phyloP scores from a whole-genome alignment of 2,113 vertebrate genomes.

The Cynocephalus volans region DNA sequence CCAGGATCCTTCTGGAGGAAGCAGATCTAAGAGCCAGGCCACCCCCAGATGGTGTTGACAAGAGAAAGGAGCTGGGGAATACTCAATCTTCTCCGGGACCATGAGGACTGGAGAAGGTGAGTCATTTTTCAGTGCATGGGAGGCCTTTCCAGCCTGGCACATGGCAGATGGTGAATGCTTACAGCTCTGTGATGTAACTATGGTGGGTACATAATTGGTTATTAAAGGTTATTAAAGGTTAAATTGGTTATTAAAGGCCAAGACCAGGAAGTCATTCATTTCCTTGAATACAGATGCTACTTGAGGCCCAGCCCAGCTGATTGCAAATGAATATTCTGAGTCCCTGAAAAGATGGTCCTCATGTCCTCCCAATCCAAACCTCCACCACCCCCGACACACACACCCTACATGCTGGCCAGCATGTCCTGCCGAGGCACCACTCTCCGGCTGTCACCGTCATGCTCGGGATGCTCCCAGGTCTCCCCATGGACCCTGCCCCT shows the following conservation, averaged over 20 bases:
- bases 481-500: background rate
- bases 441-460: background rate
- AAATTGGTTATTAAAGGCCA: background rate
- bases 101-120: accelerated
- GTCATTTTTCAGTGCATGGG: background rate
- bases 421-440: background rate
- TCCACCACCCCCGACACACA: too few relatives aligned
- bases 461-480: background rate
- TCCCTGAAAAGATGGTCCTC: background rate
- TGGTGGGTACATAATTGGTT: too few relatives aligned
- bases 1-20: background rate
- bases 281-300: background rate
- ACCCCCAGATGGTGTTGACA: background rate
- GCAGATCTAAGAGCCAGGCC: background rate
- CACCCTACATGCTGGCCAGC: background rate
- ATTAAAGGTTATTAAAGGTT: too few relatives aligned
- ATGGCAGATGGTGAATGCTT: background rate
- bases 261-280: background rate
- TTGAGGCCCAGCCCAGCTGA: background rate
- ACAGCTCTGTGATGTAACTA: too few relatives aligned
- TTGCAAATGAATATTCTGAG: background rate
- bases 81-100: background rate
- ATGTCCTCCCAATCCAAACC: background rate
- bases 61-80: background rate
- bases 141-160: background rate